Base-by-base conservation (phyloP, 2,888 invertebrate species). In the Lingula anatina region DNA sequence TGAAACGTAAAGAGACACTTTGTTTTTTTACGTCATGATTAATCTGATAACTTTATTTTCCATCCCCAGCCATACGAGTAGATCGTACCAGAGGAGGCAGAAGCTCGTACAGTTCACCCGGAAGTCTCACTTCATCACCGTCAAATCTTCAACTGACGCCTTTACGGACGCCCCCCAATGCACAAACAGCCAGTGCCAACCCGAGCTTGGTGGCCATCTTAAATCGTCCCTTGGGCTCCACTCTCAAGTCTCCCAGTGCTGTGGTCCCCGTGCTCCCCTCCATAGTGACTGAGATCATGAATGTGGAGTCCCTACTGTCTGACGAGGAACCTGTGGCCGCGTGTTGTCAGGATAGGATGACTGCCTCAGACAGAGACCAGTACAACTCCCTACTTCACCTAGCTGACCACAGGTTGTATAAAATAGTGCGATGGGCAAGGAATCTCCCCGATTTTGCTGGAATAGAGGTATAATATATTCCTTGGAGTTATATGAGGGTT, bases 361-460 rank as follows among this genome's bases (percentile, higher is more conserved):
- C 58, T 24, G 60, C 65, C 43, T 55, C 59, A 25, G 55, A 57
- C 5, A 59, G 60, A 7, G 66, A 68, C 31, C 55, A 66, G 41
- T 66, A 68, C 50, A 57, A 62, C 24, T 64, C 62, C 23, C 55
- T 77, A 49, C 62, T 76, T 44, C 75, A 75, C 50, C 54, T 76
- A 35, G 95, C 95, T 41, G 96, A 96, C 78, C 90, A 94, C 77
- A 83, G 95, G 43, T 83, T 96, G 20, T 96, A 95, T 77, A 93
- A 95, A 81, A 93, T 96, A 63, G 96, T 96, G 56, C 93, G 95
- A 75, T 96, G 96, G 96, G 95, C 95, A 81, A 91, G 96, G 77
- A 94, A 93, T 77, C 80, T 96, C 75, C 95, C 96, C 18, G 84
- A 96, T 25, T 96, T 96, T 76, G 92, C 94, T 76, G 91, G 93